phyloP scores from a whole-genome alignment of 2,113 vertebrate genomes.

The Vulpes lagopus region DNA sequence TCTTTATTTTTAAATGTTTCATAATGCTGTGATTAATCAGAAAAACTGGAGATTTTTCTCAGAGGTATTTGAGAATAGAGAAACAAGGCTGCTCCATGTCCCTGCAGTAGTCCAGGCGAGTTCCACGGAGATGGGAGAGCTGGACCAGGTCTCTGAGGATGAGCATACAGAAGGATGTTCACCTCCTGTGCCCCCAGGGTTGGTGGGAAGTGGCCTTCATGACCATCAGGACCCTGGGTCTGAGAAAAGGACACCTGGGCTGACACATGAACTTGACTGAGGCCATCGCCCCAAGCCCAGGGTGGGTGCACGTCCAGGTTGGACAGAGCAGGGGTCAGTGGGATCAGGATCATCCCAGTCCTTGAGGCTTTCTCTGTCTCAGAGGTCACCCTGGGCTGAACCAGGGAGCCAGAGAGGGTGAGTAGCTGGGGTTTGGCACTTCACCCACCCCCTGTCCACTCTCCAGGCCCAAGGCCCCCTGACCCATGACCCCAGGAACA shows the following conservation, averaged over 20 bases:
- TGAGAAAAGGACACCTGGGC: not conserved
- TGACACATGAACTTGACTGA: not conserved
- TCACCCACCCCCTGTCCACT: too few relatives aligned
- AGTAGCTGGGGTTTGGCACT: not conserved
- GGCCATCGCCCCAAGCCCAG: not conserved
- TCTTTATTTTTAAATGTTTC: not conserved
- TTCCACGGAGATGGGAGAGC: not conserved
- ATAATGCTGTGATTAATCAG: not conserved
- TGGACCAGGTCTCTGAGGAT: not conserved
- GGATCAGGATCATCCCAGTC: not conserved
- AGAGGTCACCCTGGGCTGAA: not conserved
- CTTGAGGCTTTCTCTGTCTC: not conserved
- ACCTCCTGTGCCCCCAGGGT: fast-evolving
- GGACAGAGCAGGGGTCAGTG: not conserved
- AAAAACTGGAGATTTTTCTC: not conserved
- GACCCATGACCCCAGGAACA: not conserved
- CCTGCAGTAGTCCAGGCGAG: fast-evolving
- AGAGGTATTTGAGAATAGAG: not conserved
- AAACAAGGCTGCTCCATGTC: not conserved
- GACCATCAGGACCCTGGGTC: not conserved
- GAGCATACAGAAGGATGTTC: not conserved
- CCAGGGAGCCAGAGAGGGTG: not conserved
- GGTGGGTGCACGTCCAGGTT: not conserved
- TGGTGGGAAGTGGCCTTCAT: fast-evolving
- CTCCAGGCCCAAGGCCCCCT: not conserved